Evolutionary conservation across 53 echinoderm and acorn worm species (phyloP), one percentile per base, ranked within the genome.

Genomic region (Holothuria leucospilota): DNA sequence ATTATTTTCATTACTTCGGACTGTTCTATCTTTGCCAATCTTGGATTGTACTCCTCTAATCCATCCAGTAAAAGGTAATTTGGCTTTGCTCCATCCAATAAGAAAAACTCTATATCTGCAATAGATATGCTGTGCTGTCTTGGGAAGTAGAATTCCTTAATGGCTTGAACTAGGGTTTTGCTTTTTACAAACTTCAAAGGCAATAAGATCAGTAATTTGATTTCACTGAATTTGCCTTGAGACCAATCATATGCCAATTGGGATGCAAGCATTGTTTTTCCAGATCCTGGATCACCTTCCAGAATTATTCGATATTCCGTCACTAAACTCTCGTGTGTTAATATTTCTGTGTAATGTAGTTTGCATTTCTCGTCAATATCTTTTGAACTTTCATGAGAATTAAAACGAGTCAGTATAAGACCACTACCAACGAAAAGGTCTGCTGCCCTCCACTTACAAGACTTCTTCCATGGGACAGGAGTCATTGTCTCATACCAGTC

Each of bases 1-100:
- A 69, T 69, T 69, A 69, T 39, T 69, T 29, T 69, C 69, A 30
- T 69, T 8, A 69, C 34, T 69, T 69, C 69, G 13, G 69, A 69
- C 0, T 20, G 4, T 26, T 29, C 29, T 3, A 38, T 38, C 8
- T 69, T 39, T 13, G 29, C 39, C 7, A 20, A 0, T 69, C 34
- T 29, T 5, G 30, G 30, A 14, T 69, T 69, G 38, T 69, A 69
- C 29, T 69, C 70, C 39, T 69, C 70, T 69, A 69, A 69, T 14
- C 70, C 70, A 69, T 69, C 70, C 29, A 69, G 15, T 29, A 69
- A 16, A 8, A 69, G 29, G 27, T 13, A 69, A 20, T 15, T 29
- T 34, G 30, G 29, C 9, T 10, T 14, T 20, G 18, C 29, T 7
- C 1, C 15, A 23, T 69, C 39, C 46, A 29, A 16, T 34, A 69